Conservation (phyloP, 2,797 vertebrate genomes). For the Tragelaphus eurycerus region DNA sequence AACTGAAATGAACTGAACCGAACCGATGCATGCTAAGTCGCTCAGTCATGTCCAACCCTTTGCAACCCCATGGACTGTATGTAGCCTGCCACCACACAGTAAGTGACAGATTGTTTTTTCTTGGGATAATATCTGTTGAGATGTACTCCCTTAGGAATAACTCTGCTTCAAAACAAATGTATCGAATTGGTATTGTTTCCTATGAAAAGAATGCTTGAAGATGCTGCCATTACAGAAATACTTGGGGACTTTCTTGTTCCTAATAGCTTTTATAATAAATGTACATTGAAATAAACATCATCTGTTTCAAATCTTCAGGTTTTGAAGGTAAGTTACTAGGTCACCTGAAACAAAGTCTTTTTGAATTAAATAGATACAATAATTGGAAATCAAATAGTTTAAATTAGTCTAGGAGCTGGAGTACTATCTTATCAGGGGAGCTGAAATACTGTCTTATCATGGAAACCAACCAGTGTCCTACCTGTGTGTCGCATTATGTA, state of each 20-base stretch:
- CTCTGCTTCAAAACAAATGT: neutral
- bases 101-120: neutral
- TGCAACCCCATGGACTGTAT: neutral
- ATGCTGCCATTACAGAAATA: neutral
- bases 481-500: neutral
- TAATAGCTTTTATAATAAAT: neutral
- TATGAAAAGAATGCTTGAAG: neutral
- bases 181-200: neutral
- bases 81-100: neutral
- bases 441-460: neutral
- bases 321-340: neutral
- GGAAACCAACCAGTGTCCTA: neutral
- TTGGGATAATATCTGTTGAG: neutral
- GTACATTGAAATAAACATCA: neutral
- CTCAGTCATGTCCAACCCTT: neutral
- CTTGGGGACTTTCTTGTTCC: neutral
- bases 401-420: neutral
- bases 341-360: neutral
- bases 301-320: neutral
- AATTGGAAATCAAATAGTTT: neutral
- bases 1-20: no score
- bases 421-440: neutral
- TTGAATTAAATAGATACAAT: neutral
- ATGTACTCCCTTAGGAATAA: neutral
- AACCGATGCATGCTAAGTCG: neutral